Evolutionary conservation across 2,797 vertebrate species (phyloP).

Genomic region (Scolopax bukidnonensis): DNA sequence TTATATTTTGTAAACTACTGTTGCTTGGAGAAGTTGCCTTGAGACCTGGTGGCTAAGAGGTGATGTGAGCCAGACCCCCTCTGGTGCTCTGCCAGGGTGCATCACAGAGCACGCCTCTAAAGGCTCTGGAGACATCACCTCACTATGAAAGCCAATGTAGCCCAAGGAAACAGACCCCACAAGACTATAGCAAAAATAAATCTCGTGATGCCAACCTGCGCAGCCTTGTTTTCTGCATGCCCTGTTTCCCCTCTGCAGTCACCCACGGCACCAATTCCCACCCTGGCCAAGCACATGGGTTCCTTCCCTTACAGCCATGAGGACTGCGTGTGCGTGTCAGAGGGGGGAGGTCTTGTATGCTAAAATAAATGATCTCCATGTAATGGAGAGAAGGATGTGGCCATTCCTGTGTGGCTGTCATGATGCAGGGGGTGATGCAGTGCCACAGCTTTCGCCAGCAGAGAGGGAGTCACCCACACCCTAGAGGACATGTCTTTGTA

Average conservation of each 20-base stretch:
- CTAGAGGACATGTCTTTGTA: background rate
- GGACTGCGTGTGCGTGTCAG: background rate
- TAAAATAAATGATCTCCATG: background rate
- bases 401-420: background rate
- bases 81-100: background rate
- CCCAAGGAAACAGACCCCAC: background rate
- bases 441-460: background rate
- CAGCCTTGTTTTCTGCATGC: background rate
- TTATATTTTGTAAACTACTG: background rate
- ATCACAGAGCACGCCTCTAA: background rate
- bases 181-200: background rate
- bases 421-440: background rate
- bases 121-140: background rate
- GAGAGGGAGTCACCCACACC: background rate
- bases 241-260: background rate
- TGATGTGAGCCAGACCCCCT: background rate
- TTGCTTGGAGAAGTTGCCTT: background rate
- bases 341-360: background rate
- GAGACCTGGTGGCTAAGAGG: background rate
- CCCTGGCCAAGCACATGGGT: background rate
- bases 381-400: background rate
- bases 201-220: accelerated
- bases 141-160: accelerated
- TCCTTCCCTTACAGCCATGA: background rate
- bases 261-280: background rate